Evolutionary conservation across 2,888 invertebrate species (phyloP).

Genomic region (Toxonevra muliebris): DNA sequence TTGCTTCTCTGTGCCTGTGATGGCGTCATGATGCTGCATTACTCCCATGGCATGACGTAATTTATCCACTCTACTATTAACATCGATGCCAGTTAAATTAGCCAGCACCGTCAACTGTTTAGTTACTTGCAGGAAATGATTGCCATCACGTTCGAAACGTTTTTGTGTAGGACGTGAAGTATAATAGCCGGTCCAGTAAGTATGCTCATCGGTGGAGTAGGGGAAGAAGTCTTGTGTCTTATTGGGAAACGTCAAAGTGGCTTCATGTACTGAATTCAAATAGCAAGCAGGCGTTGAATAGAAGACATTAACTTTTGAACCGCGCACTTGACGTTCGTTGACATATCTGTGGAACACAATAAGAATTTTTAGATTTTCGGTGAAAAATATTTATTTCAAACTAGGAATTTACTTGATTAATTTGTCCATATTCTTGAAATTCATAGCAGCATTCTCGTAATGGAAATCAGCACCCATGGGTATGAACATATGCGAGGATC

Average conservation of each 20-base stretch:
- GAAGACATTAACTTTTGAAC: constrained; percentile 77
- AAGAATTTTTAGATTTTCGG: not conserved
- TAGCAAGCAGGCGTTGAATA: constrained; percentile 91
- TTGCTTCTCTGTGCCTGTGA: constrained; percentile 88
- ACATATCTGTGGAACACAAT: constrained; percentile 68
- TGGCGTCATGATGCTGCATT: constrained; percentile 90
- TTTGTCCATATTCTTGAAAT: constrained; percentile 89
- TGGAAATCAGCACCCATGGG: constrained; percentile 95
- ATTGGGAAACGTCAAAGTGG: constrained; percentile 72
- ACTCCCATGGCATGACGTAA: constrained; percentile 80
- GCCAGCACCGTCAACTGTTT: constrained; percentile 78
- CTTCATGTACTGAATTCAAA: constrained; percentile 78
- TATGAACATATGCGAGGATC: constrained; percentile 80
- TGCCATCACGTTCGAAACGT: constrained; percentile 78
- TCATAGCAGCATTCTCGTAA: constrained; percentile 78
- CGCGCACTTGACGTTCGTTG: constrained; percentile 70
- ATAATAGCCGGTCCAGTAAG: constrained; percentile 95
- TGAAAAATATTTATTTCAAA: not conserved
- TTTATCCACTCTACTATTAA: constrained; percentile 65
- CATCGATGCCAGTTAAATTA: constrained; percentile 39
- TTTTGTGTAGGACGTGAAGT: constrained; percentile 85
- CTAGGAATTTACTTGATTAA: constrained; percentile 79
- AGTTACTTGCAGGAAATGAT: constrained; percentile 79
- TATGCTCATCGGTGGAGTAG: constrained; percentile 83
- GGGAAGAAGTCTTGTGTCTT: constrained; percentile 93